Base-by-base conservation (phyloP, 1,140 invertebrate species). In the Cherax destructor region DNA sequence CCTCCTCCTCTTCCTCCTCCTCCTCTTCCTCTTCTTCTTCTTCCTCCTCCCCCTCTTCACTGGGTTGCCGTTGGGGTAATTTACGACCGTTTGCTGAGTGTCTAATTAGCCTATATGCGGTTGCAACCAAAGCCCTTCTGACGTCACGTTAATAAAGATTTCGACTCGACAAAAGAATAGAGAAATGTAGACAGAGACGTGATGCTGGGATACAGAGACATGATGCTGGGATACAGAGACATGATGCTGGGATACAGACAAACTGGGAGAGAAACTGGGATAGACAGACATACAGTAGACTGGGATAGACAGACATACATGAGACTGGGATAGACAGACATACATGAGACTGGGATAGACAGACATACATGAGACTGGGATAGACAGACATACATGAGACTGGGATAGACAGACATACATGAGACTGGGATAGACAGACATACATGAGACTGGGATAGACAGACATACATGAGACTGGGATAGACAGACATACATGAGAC, bases 61-160 rank as follows among this genome's bases (percentile, higher is more conserved):
- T 21, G 80, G 61, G 80, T 83, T 83, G 80, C 80, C 80, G 41
- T n/a, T n/a, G 69, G 30, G n/a, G 13, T 74, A 30, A 74, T 74
- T 74, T 74, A 74, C 11, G 69, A 7, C n/a, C 18, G n/a, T 74
- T 24, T 74, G 69, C 24, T 6, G n/a, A 74, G 69, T 74, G 24
- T 74, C 69, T 74, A 74, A 74, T 74, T 74, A 74, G n/a, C 6
- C 69, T 74, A 74, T 74, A 30, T 24, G 69, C 69, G 24, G 69
- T 74, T 24, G 69, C 61, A 21, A 41, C 61, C 61, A 16, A 65
- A 65, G 61, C 69, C 6, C n/a, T 30, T 30, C 6, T 74, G 69
- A 30, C 69, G 69, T 74, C 69, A 74, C 18, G 21, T 30, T 21
- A 11, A 30, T 74, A 74, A 74, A 74, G 6, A 30, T 30, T 74